A percentile compares a stretch with the other conserved stretches of the same genome.
Conservation (phyloP, 2,113 vertebrate species). For the Onychostruthus taczanowskii region DNA sequence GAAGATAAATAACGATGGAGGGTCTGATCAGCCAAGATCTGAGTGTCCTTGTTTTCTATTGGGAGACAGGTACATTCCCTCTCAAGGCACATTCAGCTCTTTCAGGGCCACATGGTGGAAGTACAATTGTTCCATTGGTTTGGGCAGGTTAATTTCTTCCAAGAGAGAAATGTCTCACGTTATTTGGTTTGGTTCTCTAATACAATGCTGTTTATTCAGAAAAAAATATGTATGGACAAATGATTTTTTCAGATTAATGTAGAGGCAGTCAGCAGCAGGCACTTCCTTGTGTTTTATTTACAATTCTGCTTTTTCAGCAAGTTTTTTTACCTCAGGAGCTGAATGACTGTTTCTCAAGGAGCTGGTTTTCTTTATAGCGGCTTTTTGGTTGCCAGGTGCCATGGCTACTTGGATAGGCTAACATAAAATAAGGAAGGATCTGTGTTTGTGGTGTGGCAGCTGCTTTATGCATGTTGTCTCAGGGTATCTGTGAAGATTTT, state of each 20-base stretch:
- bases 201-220: background rate
- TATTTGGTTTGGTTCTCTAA: background rate
- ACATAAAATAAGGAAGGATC: background rate
- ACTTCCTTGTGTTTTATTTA: background rate
- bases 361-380: background rate
- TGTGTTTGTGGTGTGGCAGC: background rate
- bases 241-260: background rate
- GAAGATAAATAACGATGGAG: background rate
- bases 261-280: background rate
- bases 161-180: background rate
- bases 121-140: background rate
- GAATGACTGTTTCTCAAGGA: background rate
- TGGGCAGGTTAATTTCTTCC: background rate
- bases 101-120: accelerated
- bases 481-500: background rate
- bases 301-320: background rate
- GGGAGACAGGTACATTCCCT: background rate
- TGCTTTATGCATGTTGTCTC: background rate
- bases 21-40: background rate
- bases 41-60: background rate
- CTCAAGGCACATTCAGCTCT: background rate
- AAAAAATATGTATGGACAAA: background rate
- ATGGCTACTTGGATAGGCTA: background rate
- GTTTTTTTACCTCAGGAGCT: background rate
- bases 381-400: background rate